These are phyloP conservation scores for Notarius lentiginosus DNA, from an alignment of 2,113 vertebrate species.

Conservation along the genomic window DNA sequence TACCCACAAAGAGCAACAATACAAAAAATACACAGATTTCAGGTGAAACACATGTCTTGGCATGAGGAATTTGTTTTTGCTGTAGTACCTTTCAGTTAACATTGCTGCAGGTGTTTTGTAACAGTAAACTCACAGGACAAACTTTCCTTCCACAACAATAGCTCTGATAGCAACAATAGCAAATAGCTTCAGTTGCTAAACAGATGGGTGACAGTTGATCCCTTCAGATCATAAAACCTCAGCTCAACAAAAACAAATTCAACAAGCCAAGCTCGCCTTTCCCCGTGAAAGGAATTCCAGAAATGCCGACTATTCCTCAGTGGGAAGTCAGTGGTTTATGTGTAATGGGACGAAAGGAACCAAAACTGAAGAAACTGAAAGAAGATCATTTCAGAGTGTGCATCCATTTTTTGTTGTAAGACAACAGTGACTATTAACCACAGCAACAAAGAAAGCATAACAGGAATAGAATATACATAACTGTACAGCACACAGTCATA, in stretches of 20 bases:
- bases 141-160: constrained; percentile 15
- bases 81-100: neutral
- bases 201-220: constrained; percentile 49
- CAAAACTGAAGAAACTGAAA: constrained; percentile 21
- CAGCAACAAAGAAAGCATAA: neutral
- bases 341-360: constrained; percentile 37
- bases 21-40: neutral
- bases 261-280: constrained; percentile 43
- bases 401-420: constrained; percentile 1
- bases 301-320: constrained; percentile 56
- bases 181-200: constrained; percentile 29
- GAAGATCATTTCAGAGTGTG: constrained; percentile 3
- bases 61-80: neutral
- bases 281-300: constrained; percentile 52
- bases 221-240: constrained; percentile 48
- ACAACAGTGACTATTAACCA: constrained; percentile 18
- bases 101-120: constrained; percentile 40
- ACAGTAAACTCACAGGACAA: constrained; percentile 1
- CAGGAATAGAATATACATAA: neutral
- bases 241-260: constrained; percentile 54
- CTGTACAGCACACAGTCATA: neutral
- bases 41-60: neutral
- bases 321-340: constrained; percentile 54
- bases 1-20: constrained; percentile 11
- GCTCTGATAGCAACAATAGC: constrained; percentile 16